phyloP scores from a whole-genome alignment of 30 jellyfish, hydroid and myxozoan genomes.

The Aurelia sp. region DNA sequence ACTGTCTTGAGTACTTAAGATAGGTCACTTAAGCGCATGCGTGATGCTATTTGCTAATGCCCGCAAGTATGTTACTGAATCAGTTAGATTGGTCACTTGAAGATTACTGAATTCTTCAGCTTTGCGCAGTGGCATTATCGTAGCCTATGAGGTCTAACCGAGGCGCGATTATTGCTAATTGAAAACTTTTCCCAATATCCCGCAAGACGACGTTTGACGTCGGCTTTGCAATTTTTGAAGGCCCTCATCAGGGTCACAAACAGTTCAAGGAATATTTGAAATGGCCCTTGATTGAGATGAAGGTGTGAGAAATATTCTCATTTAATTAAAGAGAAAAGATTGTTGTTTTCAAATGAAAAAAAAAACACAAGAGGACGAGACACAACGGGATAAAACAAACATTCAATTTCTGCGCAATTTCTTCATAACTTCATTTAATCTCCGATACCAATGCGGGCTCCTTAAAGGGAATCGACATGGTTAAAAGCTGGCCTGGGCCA shows the following conservation, averaged over 20 bases:
- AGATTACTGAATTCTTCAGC: not conserved
- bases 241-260: constrained; percentile 69
- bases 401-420: too few species aligned
- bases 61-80: not conserved
- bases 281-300: too few species aligned
- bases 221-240: constrained; percentile 96
- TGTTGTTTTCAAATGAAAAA: too few species aligned
- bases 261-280: not conserved
- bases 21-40: not conserved
- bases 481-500: too few species aligned
- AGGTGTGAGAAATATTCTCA: too few species aligned
- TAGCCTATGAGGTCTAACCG: constrained; percentile 96
- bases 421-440: too few species aligned
- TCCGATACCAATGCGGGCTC: too few species aligned
- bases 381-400: too few species aligned
- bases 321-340: too few species aligned
- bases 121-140: constrained; percentile 99
- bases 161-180: constrained; percentile 99
- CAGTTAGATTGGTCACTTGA: not conserved
- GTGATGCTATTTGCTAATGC: not conserved
- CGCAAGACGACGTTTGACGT: constrained; percentile 93
- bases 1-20: too few species aligned
- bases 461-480: too few species aligned
- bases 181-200: constrained; percentile 98
- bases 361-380: too few species aligned